Base-by-base conservation (phyloP, 2,797 vertebrate genomes). In the Intellagama lesueurii region DNA sequence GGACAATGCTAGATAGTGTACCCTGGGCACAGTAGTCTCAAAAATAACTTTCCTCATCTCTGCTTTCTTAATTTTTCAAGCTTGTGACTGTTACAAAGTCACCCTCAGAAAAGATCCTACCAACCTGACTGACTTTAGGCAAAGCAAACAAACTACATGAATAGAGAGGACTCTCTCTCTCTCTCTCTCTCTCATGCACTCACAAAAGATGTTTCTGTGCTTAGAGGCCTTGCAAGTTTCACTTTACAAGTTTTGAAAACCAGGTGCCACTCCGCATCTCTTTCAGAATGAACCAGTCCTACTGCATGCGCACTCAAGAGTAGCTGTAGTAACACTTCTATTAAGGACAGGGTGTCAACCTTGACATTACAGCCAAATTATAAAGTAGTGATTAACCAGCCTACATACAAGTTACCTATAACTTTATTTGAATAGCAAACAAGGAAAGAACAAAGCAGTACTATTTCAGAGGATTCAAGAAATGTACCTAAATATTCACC, bases 371-470 rank as follows among this genome's bases (percentile, higher is more conserved):
- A 47, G 44, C 5, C 32, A 79, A 44, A 52, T 91, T 83, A 69
- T 81, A 87, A 35, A 0, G 8, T 5, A 26, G 56, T 26, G 40
- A 87, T 64, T 87, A 24, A 76, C n/a, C 68, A 26, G 52, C 77
- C 49, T 76, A 75, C 69, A 66, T 49, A 66, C 19, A 86, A 0
- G 7, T 85, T 0, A 0, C 66, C 88, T 82, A 0, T 11, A 85
- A 22, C 60, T 87, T 83, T 75, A 89, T 44, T 60, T 49, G 14
- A 87, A 83, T 72, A 81, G 64, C 49, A 24, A 7, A 0, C 32
- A 83, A 60, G 8, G 49, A 47, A 87, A 89, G 40, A 32, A 30
- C 16, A 66, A 56, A 80, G 64, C 0, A 85, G 16, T 85, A 44
- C 26, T 44, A 76, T 69, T 52, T 56, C 28, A 5, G 56, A 81